These are phyloP conservation scores for Gymnocephalus cernua DNA, from an alignment of 2,113 vertebrate species.

Conservation along the genomic window DNA sequence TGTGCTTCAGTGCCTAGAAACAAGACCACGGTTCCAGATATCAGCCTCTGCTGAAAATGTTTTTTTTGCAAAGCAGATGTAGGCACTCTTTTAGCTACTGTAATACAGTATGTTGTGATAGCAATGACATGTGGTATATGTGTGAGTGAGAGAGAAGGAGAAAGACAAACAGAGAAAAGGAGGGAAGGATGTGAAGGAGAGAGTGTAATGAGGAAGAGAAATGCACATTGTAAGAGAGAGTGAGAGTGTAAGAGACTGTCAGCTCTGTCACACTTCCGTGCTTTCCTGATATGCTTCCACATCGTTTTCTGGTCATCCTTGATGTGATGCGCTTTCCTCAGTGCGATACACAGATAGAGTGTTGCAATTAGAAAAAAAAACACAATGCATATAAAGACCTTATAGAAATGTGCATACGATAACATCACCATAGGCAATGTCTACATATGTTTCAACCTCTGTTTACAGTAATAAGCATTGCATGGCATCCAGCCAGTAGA, in stretches of 20 bases:
- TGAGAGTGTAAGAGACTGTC: conserved; percentile 28
- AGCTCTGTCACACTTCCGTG: conserved; percentile 53
- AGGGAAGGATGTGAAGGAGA: conserved; percentile 7
- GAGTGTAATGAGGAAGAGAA: conserved; percentile 4
- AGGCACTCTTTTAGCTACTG: too few relatives aligned
- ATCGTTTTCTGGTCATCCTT: conserved; percentile 21
- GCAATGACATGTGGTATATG: neutral
- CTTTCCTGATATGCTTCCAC: conserved; percentile 43
- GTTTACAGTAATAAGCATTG: conserved; percentile 7
- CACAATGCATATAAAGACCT: neutral
- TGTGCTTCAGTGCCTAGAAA: neutral
- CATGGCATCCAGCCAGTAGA: conserved; percentile 7
- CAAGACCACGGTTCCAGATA: neutral
- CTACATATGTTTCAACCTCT: neutral
- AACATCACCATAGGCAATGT: neutral
- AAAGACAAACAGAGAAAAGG: neutral
- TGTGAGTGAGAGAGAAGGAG: neutral
- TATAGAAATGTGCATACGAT: neutral
- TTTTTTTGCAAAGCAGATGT: neutral
- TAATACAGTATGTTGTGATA: neutral
- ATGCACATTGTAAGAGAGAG: conserved; percentile 10
- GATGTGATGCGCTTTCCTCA: conserved; percentile 27
- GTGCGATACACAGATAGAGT: neutral
- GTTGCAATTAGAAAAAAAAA: neutral
- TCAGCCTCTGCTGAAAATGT: neutral